Base-by-base conservation (phyloP, 2,113 vertebrate genomes). In the Opisthocomus hoazin region DNA sequence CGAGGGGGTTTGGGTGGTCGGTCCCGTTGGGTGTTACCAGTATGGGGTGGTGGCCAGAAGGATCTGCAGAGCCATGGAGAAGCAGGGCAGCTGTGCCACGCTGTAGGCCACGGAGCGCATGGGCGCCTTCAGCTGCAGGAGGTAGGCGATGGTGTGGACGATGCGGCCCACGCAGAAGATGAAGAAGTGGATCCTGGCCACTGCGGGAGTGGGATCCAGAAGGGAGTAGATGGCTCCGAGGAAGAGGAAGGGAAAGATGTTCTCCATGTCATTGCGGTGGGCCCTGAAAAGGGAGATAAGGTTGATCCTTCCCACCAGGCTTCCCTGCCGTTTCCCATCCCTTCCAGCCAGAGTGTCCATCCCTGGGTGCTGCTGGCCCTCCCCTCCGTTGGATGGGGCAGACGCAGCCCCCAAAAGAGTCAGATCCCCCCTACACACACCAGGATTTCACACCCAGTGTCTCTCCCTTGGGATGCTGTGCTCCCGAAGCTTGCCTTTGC, bases 161-260 rank as follows among this genome's bases (percentile, higher is more conserved):
- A 99, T 10, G 7, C 99, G 98, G 17, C 96, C 98, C 51, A 97
- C 2, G 10, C 99, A 98, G 97, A 99, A 99, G 45, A 98, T 58
- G 24, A 99, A 94, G 95, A 99, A 99, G 94, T 99, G 99, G 29
- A 98, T 84, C 86, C 98, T 98, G 69, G 99, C 99, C n/a, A 98
- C 81, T 0, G 90, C 2, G 1, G 98, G 97, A 3, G 96, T 97
- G 14, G 99, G 99, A 27, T 98, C 98, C 12, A 98, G 98, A 97
- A 99, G 87, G 57, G 98, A 98, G 97, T 99, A 99, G 96, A 99
- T 29, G 0, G 99, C 97, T 9, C 99, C 99, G 5, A 99, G 97
- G 96, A 99, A 99, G 50, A 99, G 98, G 97, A 99, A 99, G 6
- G 99, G 99, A 12, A 98, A 98, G 95, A 99, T 99, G 98, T 98